These are phyloP conservation scores for Pardalotus punctatus DNA, from an alignment of 2,113 vertebrate species.

Conservation along the genomic window DNA sequence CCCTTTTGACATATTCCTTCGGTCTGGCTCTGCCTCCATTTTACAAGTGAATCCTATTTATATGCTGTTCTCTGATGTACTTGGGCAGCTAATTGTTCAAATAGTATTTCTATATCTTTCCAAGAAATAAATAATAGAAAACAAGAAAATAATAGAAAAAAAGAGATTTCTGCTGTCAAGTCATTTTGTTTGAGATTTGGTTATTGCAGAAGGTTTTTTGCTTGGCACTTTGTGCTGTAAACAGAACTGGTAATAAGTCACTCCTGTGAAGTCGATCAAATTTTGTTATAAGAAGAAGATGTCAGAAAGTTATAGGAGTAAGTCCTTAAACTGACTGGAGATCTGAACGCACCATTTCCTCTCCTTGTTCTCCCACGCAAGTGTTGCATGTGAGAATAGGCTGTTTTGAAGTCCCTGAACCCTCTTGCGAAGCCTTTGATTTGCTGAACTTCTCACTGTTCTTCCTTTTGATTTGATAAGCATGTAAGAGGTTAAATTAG, in stretches of 20 bases:
- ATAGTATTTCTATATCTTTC: conserved; percentile 13
- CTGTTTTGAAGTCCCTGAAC: conserved; percentile 22
- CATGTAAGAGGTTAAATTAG: not conserved
- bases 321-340: not conserved
- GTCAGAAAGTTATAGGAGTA: not conserved
- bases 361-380: not conserved
- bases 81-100: conserved; percentile 59
- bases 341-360: not conserved
- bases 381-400: not conserved
- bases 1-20: not conserved
- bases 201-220: not conserved
- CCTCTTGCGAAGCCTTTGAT: not conserved
- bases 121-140: not conserved
- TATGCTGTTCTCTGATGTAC: conserved; percentile 39
- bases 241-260: not conserved
- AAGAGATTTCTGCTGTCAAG: not conserved
- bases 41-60: conserved; percentile 34
- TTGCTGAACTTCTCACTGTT: not conserved
- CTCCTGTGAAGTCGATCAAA: not conserved
- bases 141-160: not conserved
- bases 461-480: not conserved
- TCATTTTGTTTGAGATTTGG: not conserved
- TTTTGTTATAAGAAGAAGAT: not conserved
- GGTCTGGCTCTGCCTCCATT: not conserved
- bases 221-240: not conserved